These are phyloP conservation scores for Enteromius thamalakanensis DNA, from an alignment of 2,797 vertebrate genomes.

Conservation along the genomic window DNA sequence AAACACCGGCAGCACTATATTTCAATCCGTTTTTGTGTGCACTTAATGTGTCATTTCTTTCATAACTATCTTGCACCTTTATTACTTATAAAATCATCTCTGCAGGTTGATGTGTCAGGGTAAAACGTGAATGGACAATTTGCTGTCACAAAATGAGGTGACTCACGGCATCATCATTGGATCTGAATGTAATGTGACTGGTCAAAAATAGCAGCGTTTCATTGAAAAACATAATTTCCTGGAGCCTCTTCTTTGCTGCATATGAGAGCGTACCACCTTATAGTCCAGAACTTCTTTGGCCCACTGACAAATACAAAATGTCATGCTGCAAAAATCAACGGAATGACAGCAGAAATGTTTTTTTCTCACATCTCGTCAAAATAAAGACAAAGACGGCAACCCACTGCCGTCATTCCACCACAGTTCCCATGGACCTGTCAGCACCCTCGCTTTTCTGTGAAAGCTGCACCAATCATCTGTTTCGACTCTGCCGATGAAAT, in stretches of 20 bases:
- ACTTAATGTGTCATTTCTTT: slow-evolving; percentile 8
- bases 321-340: slow-evolving; percentile 19
- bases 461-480: slow-evolving; percentile 28
- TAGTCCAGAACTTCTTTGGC: slow-evolving; percentile 37
- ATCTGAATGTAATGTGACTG: background rate
- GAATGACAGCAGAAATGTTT: slow-evolving; percentile 31
- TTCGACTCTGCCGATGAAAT: slow-evolving; percentile 33
- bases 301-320: slow-evolving; percentile 21
- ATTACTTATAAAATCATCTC: background rate
- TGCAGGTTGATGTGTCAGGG: slow-evolving; percentile 3
- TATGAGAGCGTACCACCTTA: background rate
- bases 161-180: background rate
- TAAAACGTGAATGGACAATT: slow-evolving; percentile 2
- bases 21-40: background rate
- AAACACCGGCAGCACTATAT: background rate
- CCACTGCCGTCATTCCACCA: slow-evolving; percentile 4
- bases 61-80: background rate
- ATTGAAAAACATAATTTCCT: background rate
- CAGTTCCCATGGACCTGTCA: slow-evolving; percentile 39
- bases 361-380: background rate
- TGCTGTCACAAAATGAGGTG: slow-evolving; percentile 3
- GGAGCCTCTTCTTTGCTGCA: background rate
- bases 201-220: slow-evolving; percentile 1
- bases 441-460: slow-evolving; percentile 33
- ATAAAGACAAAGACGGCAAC: slow-evolving; percentile 13